Conservation (phyloP, 2,797 vertebrate genomes). For the Alosa sapidissima region DNA sequence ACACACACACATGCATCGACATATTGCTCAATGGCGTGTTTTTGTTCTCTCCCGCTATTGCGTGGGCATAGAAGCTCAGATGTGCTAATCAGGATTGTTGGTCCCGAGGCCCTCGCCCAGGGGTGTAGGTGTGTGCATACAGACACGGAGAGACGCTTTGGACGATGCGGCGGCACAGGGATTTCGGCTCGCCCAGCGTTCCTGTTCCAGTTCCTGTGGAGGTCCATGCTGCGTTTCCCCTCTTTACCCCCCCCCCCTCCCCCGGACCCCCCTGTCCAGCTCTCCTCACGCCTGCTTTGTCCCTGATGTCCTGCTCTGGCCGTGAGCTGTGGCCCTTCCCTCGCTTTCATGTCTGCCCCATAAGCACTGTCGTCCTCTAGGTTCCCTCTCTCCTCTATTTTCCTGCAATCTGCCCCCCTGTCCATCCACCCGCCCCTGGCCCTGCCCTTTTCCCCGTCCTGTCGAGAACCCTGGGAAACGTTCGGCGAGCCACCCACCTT, state of each 20-base stretch:
- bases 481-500: slow-evolving; percentile 67
- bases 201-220: not conserved
- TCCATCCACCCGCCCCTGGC: slow-evolving; percentile 36
- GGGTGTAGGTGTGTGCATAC: not conserved
- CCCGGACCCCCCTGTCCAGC: not conserved
- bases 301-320: not conserved
- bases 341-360: slow-evolving; percentile 1
- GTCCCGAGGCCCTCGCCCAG: not conserved
- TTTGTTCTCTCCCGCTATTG: not conserved
- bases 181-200: not conserved
- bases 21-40: not conserved
- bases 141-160: not conserved
- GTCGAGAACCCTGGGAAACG: slow-evolving; percentile 69
- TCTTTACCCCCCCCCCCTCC: not conserved
- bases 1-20: not conserved
- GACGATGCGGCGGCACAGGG: not conserved
- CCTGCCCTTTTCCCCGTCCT: slow-evolving; percentile 43
- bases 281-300: not conserved
- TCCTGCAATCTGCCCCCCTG: not conserved
- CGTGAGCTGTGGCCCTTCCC: not conserved
- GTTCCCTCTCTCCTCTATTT: not conserved
- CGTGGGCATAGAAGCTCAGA: slow-evolving; percentile 35
- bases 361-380: slow-evolving; percentile 11
- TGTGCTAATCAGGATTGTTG: slow-evolving; percentile 33
- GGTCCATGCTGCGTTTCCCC: slow-evolving; percentile 4